Base-by-base conservation (phyloP, 2,797 vertebrate genomes). In the Acipenser oxyrinchus region DNA sequence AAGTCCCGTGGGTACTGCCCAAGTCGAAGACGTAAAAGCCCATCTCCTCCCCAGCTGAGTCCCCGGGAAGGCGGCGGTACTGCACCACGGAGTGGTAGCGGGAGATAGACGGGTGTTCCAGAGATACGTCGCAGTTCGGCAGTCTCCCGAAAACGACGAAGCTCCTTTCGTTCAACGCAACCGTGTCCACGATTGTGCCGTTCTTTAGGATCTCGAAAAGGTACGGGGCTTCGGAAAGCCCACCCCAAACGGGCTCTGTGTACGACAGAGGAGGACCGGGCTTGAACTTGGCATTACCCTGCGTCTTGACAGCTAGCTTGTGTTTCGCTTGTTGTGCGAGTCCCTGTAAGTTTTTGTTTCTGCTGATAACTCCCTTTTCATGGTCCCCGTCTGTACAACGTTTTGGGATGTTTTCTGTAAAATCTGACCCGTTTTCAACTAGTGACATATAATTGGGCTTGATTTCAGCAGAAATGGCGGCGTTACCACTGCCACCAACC, bases 91-190 rank as follows among this genome's bases (percentile, higher is more conserved):
- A 94, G 62, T 98, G 97, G 77, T 94, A 94, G 70, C 97, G 88
- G 67, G 97, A 99, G 78, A 99, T 96, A 7, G 95, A 99, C 0
- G 95, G 96, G 23, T 97, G 97, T 80, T 95, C 95, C 76, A 98
- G 71, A 18, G 91, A 70, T 11, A 98, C 70, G 60, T 96, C 91
- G 64, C 95, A 99, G 75, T 87, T 82, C 0, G 95, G 87, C 9
- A 97, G 79, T 12, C 97, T 87, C 12, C 96, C 97, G 3, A 97
- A 91, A 48, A 96, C 79, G 69, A 88, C 92, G 78, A 87, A 92
- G 52, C 91, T 93, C 4, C 73, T 69, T 62, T 84, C 80, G 2
- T 76, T 73, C 63, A 99, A 85, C 2, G 85, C 83, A 0, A 95
- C 76, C 1, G 76, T 84, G 71, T 91, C 89, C 55, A 94, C 74